phyloP scores from a whole-genome alignment of 2,113 vertebrate species.

The Coregonus clupeaformis region DNA sequence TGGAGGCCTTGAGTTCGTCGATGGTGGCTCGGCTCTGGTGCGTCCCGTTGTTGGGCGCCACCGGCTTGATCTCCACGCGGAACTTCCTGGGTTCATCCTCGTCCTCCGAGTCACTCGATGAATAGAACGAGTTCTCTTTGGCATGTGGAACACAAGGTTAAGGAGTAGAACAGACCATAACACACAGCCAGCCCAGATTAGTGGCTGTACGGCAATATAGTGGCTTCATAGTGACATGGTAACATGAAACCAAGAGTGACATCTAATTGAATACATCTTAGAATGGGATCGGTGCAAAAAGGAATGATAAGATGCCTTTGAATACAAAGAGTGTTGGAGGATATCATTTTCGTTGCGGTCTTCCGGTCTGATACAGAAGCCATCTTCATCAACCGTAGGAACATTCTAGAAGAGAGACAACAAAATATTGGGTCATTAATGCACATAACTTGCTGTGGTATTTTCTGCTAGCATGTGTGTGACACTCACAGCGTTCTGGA shows the following conservation, averaged over 20 bases:
- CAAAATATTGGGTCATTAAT: neutral
- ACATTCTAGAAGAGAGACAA: constrained; percentile 78
- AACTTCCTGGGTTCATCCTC: constrained; percentile 94
- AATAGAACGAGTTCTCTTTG: constrained; percentile 97
- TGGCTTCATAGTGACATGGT: no score
- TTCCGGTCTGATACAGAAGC: constrained; percentile 95
- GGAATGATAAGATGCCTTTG: no score
- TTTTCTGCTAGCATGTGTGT: no score
- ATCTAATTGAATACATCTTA: neutral
- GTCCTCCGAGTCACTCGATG: constrained; percentile 93
- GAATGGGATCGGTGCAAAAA: no score
- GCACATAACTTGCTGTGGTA: no score
- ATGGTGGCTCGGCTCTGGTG: constrained; percentile 86
- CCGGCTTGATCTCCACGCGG: constrained; percentile 94
- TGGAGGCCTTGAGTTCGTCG: constrained; percentile 94
- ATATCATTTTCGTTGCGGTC: constrained; percentile 86
- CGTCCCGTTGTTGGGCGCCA: constrained; percentile 84
- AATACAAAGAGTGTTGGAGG: constrained; percentile 65
- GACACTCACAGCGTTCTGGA: constrained; percentile 66
- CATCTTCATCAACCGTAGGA: constrained; percentile 93
- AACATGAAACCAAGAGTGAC: neutral
- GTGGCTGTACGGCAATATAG: no score
- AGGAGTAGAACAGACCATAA: constrained; percentile 36
- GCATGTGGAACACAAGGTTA: constrained; percentile 84
- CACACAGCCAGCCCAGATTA: neutral